Evolutionary conservation across 2,113 vertebrate genomes (phyloP), one percentile per base, ranked within the genome.

Genomic region (Centropus unirufus): DNA sequence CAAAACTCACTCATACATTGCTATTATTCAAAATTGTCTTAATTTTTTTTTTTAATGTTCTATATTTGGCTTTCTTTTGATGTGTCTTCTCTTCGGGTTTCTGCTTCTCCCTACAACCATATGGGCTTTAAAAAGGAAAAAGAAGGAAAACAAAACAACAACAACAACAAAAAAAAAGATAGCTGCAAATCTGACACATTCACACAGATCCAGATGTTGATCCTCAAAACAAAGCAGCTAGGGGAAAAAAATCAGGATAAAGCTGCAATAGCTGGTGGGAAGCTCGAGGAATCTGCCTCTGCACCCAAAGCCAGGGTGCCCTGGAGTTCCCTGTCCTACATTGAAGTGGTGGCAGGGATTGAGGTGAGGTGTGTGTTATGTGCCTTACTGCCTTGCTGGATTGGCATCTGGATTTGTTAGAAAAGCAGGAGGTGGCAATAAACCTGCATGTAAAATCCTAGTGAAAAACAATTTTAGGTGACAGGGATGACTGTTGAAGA

Each of bases 31-130:
- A 81, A 93, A 93, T 83, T 51, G 89, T 77, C 87, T 92, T 87
- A 6, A 18, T 72, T 72, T 52, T 51, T 57, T n/a, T 69, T 70
- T 68, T 61, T 51, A 58, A 17, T 42, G 68, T 70, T 89, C 93
- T 93, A 87, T 87, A 91, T 20, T 94, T 94, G 90, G 81, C 44
- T 89, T 86, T 69, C 86, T 86, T 95, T 92, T 95, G 93, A 95
- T 86, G 94, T 69, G 47, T 1, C 1, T 77, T 32, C 75, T 93
- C 83, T 63, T 77, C 1, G 40, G 89, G 90, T 55, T 70, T 89
- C 46, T 87, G 64, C 84, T 93, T 89, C 81, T 84, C 81, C 64
- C 81, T 87, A 73, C 39, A 93, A 92, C 61, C 68, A 52, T 18
- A 78, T 75, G 83, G 87, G 77, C 42, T 87, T 90, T 47, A 58